Conservation (phyloP, 2,888 invertebrate species). For the Sphaerophoria taeniata region DNA sequence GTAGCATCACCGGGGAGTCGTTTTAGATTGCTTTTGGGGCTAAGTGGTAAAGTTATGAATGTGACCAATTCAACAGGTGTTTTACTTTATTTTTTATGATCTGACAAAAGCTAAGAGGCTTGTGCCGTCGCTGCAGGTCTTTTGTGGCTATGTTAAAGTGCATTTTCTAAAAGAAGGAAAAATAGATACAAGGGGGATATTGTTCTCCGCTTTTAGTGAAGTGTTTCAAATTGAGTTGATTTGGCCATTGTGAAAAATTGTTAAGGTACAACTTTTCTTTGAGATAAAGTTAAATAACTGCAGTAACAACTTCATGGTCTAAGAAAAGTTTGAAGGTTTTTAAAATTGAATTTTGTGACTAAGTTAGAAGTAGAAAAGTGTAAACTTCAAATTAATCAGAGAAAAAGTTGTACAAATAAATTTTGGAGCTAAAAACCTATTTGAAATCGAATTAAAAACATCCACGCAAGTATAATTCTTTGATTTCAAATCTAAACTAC, state of each 20-base stretch:
- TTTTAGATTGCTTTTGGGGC: slow-evolving; percentile 2
- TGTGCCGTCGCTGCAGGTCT: neutral
- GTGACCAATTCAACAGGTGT: slow-evolving; percentile 63
- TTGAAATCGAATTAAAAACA: neutral
- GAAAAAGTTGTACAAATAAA: neutral
- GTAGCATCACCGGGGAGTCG: slow-evolving; percentile 30
- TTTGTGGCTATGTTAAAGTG: slow-evolving; percentile 29
- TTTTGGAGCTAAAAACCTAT: neutral
- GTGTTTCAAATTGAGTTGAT: neutral
- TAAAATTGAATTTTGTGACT: too few relatives aligned
- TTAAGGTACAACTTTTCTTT: too few relatives aligned
- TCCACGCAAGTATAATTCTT: neutral
- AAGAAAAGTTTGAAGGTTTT: too few relatives aligned
- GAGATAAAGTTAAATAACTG: too few relatives aligned
- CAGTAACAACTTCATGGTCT: too few relatives aligned
- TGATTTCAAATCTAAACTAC: slow-evolving; percentile 1
- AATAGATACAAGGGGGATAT: slow-evolving; percentile 14
- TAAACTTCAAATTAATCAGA: too few relatives aligned
- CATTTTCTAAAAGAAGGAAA: slow-evolving; percentile 1
- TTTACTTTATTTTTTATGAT: slow-evolving; percentile 59
- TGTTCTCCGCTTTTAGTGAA: neutral
- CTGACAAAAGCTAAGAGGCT: neutral
- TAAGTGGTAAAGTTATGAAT: slow-evolving; percentile 24
- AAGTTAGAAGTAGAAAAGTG: too few relatives aligned
- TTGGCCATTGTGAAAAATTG: too few relatives aligned